A percentile compares a stretch with the other conserved stretches of the same genome.
Evolutionary conservation across 1,140 invertebrate species (phyloP).

Genomic region (Triops longicaudatus): DNA sequence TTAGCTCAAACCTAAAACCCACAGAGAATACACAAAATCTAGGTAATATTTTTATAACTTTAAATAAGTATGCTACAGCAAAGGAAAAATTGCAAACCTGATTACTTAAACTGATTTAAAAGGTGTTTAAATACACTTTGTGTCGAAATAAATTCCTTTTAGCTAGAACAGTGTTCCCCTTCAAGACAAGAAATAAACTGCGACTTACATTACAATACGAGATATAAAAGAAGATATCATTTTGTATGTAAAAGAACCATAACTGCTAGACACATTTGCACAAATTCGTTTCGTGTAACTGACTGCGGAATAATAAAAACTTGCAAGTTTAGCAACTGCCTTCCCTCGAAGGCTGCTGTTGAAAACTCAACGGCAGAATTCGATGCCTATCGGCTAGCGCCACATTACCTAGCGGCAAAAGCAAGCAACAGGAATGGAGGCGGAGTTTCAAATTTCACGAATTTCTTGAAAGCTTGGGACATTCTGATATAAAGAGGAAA

Average conservation of each 20-base stretch:
- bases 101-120: no score
- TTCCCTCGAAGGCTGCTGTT: not conserved
- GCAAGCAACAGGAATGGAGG: not conserved
- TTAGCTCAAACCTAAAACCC: no score
- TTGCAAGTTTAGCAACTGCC: not conserved
- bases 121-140: no score
- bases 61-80: no score
- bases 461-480: no score
- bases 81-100: no score
- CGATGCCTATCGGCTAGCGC: not conserved
- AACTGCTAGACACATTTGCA: not conserved
- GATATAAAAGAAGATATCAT: slow-evolving; percentile 67
- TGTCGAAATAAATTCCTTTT: not conserved
- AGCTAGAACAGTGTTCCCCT: not conserved
- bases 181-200: not conserved
- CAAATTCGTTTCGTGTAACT: not conserved
- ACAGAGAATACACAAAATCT: not conserved
- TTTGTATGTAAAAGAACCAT: not conserved
- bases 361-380: not conserved
- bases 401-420: not conserved
- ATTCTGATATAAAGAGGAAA: no score
- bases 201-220: slow-evolving; percentile 61
- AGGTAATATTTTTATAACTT: no score
- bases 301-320: not conserved
- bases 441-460: not conserved